Evolutionary conservation across 2,797 vertebrate species (phyloP), one percentile per base, ranked within the genome.

Genomic region (Paguma larvata): DNA sequence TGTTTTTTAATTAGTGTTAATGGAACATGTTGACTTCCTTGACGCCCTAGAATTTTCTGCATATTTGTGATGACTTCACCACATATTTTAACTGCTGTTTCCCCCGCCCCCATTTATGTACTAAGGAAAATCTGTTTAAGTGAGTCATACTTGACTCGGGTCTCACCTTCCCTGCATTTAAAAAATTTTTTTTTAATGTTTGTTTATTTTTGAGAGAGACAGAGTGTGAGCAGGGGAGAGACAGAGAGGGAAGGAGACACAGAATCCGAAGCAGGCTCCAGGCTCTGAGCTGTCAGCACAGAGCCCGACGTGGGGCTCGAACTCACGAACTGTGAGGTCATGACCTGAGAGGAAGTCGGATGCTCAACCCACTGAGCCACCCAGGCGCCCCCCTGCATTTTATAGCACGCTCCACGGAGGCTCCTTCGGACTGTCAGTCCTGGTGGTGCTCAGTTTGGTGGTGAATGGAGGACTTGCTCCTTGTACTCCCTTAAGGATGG

Each of bases 1-100:
- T 90, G 79, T 53, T 86, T 95, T 78, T 92, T 89, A 93, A 94
- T 88, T 88, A 63, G 30, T 38, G 15, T 77, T 85, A 85, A 91
- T 68, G 85, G 72, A 82, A 88, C 46, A 23, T 9, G 53, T 62
- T 41, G 67, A 79, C 34, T 91, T 96, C 46, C n/a, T 91, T 75
- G 80, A 90, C 38, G 82, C 1, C 0, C 25, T 41, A 82, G 73
- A n/a, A 53, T 14, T 85, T 59, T 93, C 51, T 51, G 68, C 56
- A 10, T 83, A 30, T 84, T 95, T 95, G 80, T 94, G 88, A 90
- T 65, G 30, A 95, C 85, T 94, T 65, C 73, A 62, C 65, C 56
- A 44, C 21, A 16, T 41, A 68, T 48, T 78, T 77, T 75, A 75
- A 92, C 63, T 38, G 56, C 91, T 92, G 44, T 85, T 23, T 84